A percentile compares a stretch with the other conserved stretches of the same genome.
These are phyloP conservation scores for Cerastis leucographa DNA, from an alignment of 2,888 invertebrate species.

Conservation along the genomic window DNA sequence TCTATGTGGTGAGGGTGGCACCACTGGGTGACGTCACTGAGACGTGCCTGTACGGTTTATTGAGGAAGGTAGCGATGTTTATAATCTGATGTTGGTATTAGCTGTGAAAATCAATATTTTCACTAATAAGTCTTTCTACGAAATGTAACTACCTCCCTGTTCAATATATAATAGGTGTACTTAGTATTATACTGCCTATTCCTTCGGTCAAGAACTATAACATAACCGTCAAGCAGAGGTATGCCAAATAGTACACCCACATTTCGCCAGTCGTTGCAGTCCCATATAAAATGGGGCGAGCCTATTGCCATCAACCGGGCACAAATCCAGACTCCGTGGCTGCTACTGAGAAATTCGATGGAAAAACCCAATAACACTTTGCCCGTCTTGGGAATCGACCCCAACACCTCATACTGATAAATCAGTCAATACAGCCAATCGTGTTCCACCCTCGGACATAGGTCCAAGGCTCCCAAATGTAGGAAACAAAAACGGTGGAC, in stretches of 20 bases:
- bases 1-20: slow-evolving; percentile 49
- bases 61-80: slow-evolving; percentile 41
- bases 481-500: too few relatives aligned
- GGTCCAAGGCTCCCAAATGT: neutral
- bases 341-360: neutral
- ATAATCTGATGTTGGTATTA: slow-evolving; percentile 44
- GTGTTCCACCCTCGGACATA: neutral
- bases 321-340: neutral
- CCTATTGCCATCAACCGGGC: neutral
- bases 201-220: neutral
- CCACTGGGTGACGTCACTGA: slow-evolving; percentile 52
- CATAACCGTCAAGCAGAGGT: neutral
- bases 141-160: neutral
- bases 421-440: neutral
- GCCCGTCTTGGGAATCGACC: neutral
- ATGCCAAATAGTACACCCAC: neutral
- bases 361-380: neutral
- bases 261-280: neutral
- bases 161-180: neutral
- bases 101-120: slow-evolving; percentile 40
- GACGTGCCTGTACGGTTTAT: slow-evolving; percentile 43
- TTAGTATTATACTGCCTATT: neutral
- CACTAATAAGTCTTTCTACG: slow-evolving; percentile 1
- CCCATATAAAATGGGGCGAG: neutral
- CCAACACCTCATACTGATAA: neutral